A percentile compares a stretch with the other conserved stretches of the same genome.
Evolutionary conservation across 1,140 invertebrate species (phyloP).

Genomic region (Ptiloglossa arizonensis): DNA sequence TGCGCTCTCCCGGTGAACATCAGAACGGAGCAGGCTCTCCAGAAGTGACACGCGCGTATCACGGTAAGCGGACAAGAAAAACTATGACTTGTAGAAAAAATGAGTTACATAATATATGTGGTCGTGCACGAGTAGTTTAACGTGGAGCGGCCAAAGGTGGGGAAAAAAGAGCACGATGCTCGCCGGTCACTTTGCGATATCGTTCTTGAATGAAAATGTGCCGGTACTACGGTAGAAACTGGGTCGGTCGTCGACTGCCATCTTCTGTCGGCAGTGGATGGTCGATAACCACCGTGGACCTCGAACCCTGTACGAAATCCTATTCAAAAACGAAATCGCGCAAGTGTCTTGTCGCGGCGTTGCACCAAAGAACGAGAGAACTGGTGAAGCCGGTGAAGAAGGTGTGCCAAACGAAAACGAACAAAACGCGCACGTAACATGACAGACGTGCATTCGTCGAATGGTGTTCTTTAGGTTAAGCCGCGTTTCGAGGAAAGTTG

Average conservation of each 20-base stretch:
- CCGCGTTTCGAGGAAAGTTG: background rate
- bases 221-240: conserved; percentile 15
- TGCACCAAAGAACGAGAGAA: background rate
- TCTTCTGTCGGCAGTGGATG: background rate
- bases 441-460: background rate
- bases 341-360: conserved; percentile 1
- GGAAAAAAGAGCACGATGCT: background rate
- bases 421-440: background rate
- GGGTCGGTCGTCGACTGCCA: conserved; percentile 14
- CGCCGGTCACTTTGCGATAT: background rate
- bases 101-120: conserved; percentile 7
- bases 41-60: conserved; percentile 58
- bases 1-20: conserved; percentile 49
- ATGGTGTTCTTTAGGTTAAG: background rate
- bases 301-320: background rate
- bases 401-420: background rate
- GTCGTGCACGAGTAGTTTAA: conserved; percentile 11
- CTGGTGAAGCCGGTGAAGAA: background rate
- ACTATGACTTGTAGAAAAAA: background rate
- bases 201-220: conserved; percentile 44
- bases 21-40: conserved; percentile 43
- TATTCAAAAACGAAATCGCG: background rate
- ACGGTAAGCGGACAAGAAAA: conserved; percentile 68
- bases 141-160: background rate
- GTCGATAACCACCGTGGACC: conserved; percentile 5